Evolutionary conservation across 1,140 invertebrate genomes (phyloP).

Genomic region (Pseudobourletiella spinata): DNA sequence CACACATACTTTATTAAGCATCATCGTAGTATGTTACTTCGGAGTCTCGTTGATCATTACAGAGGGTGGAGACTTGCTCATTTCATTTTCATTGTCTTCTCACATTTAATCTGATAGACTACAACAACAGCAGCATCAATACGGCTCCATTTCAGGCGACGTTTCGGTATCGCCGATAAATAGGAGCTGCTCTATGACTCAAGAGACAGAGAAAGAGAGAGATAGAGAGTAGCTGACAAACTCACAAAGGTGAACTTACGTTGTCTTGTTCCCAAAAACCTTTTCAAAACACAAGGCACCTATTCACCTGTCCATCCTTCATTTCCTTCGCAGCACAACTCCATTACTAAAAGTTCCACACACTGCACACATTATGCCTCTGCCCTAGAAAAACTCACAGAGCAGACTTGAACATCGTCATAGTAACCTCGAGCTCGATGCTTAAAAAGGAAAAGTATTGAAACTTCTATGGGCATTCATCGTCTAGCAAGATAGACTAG

Average conservation of each 20-base stretch:
- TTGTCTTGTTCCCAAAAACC: constrained; percentile 8
- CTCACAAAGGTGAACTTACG: background rate
- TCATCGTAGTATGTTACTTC: no score
- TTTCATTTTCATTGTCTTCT: no score
- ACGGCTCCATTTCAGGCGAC: no score
- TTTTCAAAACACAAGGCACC: constrained; percentile 3
- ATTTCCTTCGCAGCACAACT: background rate
- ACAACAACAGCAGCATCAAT: no score
- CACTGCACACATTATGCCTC: background rate
- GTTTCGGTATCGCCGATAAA: background rate
- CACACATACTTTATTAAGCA: no score
- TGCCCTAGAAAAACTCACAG: background rate
- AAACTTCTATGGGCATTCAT: background rate
- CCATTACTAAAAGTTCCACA: background rate
- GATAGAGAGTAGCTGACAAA: background rate
- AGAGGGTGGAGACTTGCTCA: no score
- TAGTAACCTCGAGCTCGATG: background rate
- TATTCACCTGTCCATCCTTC: background rate
- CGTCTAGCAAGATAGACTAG: background rate
- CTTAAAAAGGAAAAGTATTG: background rate
- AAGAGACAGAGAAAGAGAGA: background rate
- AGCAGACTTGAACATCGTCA: background rate
- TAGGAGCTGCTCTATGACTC: background rate
- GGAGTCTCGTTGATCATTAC: no score
- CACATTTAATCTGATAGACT: no score